Conservation (phyloP, 2,888 invertebrate genomes). For the Brachyptera putata region DNA sequence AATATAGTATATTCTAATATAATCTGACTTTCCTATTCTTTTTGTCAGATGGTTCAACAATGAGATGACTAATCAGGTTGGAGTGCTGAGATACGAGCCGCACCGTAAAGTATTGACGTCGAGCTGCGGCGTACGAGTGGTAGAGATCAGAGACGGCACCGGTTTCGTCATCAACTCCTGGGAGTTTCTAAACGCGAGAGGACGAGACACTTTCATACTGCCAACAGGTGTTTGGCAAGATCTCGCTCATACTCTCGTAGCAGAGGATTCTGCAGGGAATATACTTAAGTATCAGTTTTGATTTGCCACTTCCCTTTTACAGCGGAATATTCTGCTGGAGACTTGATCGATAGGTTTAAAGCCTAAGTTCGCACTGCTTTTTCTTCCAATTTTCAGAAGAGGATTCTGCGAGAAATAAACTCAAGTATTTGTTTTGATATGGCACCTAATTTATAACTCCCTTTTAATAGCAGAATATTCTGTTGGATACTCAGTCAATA, state of each 20-base stretch:
- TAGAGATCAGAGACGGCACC: constrained; percentile 59
- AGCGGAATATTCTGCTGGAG: constrained; percentile 64
- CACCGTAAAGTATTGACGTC: constrained; percentile 57
- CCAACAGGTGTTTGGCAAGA: constrained; percentile 41
- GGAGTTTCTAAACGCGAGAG: constrained; percentile 47
- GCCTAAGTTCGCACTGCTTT: too few relatives aligned
- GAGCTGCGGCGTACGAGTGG: constrained; percentile 59
- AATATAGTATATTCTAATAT: not conserved
- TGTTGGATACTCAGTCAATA: too few relatives aligned
- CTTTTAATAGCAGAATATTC: too few relatives aligned
- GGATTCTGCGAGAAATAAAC: too few relatives aligned
- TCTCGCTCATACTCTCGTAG: constrained; percentile 53
- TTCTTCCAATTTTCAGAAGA: too few relatives aligned
- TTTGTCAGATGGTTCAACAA: constrained; percentile 52
- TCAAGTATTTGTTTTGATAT: too few relatives aligned
- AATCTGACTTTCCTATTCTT: not conserved
- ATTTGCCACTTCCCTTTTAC: too few relatives aligned
- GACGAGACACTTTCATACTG: constrained; percentile 31
- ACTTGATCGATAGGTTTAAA: constrained; percentile 41
- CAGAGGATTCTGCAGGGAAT: constrained; percentile 64
- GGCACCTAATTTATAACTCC: too few relatives aligned
- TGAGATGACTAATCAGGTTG: constrained; percentile 49
- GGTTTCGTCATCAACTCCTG: constrained; percentile 60
- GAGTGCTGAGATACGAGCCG: constrained; percentile 2
- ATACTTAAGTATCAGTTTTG: constrained; percentile 64